Base-by-base conservation (phyloP, 2,797 vertebrate species). In the Danionella dracula region DNA sequence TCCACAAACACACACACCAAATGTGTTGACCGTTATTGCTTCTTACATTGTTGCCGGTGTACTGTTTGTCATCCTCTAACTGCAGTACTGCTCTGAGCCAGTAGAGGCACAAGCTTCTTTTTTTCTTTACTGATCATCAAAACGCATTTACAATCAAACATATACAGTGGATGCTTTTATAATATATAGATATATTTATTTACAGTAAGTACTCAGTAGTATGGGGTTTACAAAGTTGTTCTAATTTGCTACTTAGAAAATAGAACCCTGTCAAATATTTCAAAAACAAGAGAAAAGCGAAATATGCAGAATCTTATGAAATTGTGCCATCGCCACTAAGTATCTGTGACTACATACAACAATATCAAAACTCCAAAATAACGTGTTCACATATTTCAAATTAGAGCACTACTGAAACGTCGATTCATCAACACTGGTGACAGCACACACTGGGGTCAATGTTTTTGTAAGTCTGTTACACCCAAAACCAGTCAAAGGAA, bases 341-440 rank as follows among this genome's bases (percentile, higher is more conserved):
- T 84, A 40, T 83, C 82, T 81, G 84, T 86, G 84, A 74, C 84
- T 84, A 81, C 86, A 85, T 83, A 84, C 87, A 83, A 87, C 85
- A 85, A 85, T 87, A 88, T 88, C 87, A 79, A 89, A 88, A 83
- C 81, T 72, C 66, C 17, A 85, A 89, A 89, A 86, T 79, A 86
- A 88, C 86, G 57, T 20, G 76, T 79, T 85, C 83, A 80, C 81
- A 88, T 83, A 85, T 84, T 85, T 79, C 86, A 88, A 85, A 90
- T 89, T 87, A 88, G 81, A 88, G 82, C 87, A 88, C 82, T 87
- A 90, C 85, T 75, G 83, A 88, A 87, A 86, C 79, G 81, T 85
- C 84, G 86, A 86, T 84, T 86, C 85, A 81, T 84, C 82, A 83
- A 86, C 79, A 88, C 84, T 83, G n/a, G 80, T 79, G 73, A 87